Evolutionary conservation across 2,888 invertebrate genomes (phyloP), one percentile per base, ranked within the genome.

Genomic region (Tiliacea aurago): DNA sequence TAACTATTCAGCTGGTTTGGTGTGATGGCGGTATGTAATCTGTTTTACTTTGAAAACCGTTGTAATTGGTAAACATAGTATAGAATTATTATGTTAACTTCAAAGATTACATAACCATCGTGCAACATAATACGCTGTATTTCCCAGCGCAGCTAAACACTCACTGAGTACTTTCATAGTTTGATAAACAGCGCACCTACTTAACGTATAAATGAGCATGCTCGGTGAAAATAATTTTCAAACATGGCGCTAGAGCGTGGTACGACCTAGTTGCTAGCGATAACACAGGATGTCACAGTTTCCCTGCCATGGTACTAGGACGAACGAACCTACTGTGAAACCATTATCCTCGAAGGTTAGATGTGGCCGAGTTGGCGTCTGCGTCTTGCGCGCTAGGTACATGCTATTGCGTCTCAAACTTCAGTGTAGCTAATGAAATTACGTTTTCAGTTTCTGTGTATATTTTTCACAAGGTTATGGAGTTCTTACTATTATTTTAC

Each of bases 231-330:
- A 95, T 95, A 91, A 94, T 94, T 95, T 95, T 93, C 93, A 93
- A 93, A 93, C 91, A 92, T 88, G 89, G 91, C 90, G 89, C 86
- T 83, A 79, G 87, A 81, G 88, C 86, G 91, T 88, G 91, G 85
- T 90, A 88, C 90, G 95, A 93, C 96, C 96, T 87, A 96, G 90
- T 93, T 96, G 90, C 90, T 56, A 51, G 87, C 93, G 95, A 95
- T 96, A 95, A 95, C 93, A 93, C 93, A 94, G 95, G 94, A 95
- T 95, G 94, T 93, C 93, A 93, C 90, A 94, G 94, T 94, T 95
- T 94, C 92, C 93, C 92, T 90, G 89, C 87, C 88, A 73, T 43
- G 66, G 63, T 74, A 80, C 82, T 82, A 80, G 85, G 84, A 76
- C 77, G 65, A 73, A 59, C 58, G 41, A 67, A 69, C 73, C 49